A percentile compares a stretch with the other conserved stretches of the same genome.
Evolutionary conservation across 2,797 vertebrate species (phyloP).

Genomic region (Pseudomugil gertrudae): DNA sequence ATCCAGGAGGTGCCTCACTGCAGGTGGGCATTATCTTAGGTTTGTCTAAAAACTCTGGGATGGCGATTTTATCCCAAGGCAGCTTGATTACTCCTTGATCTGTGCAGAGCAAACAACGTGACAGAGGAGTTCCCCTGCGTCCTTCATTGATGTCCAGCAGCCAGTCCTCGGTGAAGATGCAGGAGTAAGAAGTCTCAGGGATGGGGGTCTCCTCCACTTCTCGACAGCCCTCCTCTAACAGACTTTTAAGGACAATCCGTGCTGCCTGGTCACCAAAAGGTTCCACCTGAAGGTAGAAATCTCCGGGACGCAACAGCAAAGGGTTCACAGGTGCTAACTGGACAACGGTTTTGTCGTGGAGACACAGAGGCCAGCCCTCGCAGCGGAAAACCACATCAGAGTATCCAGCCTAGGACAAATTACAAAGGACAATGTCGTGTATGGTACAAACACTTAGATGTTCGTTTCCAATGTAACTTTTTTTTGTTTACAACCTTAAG

Average conservation of each 20-base stretch:
- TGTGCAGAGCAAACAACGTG: conserved; percentile 88
- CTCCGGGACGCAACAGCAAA: conserved; percentile 89
- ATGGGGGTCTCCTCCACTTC: conserved; percentile 86
- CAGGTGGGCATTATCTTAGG: conserved; percentile 68
- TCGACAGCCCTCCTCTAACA: conserved; percentile 84
- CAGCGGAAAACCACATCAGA: conserved; percentile 90
- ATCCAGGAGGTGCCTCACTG: conserved; percentile 55
- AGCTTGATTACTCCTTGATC: conserved; percentile 87
- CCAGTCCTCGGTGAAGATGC: conserved; percentile 91
- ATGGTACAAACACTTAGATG: background rate
- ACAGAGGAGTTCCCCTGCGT: conserved; percentile 79
- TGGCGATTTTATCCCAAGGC: conserved; percentile 86
- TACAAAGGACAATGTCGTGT: background rate
- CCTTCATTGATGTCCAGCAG: conserved; percentile 85
- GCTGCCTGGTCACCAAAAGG: conserved; percentile 87
- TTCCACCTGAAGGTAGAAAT: conserved; percentile 95
- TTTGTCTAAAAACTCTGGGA: conserved; percentile 88
- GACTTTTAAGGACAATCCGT: conserved; percentile 88
- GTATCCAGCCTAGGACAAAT: conserved; percentile 84
- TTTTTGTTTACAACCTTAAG: background rate
- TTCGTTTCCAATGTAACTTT: background rate
- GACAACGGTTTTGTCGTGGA: conserved; percentile 88
- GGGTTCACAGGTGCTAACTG: conserved; percentile 91
- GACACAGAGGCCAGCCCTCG: conserved; percentile 94
- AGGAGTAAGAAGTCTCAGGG: conserved; percentile 83